These are phyloP conservation scores for Megamerina dolium DNA, from an alignment of 2,888 invertebrate genomes.

Conservation along the genomic window DNA sequence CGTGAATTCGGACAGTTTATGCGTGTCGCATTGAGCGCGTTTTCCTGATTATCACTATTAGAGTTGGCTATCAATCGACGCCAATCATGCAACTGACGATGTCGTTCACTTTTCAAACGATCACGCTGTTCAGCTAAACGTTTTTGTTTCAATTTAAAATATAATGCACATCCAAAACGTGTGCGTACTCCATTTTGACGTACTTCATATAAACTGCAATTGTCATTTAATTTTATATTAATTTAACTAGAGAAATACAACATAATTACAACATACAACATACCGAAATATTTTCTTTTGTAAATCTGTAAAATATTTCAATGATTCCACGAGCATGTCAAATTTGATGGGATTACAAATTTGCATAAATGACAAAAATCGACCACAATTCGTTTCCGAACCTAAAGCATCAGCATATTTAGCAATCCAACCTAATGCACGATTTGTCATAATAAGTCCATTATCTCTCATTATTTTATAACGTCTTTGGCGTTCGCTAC, in stretches of 20 bases:
- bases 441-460: slow-evolving; percentile 71
- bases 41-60: slow-evolving; percentile 22
- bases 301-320: slow-evolving; percentile 66
- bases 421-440: slow-evolving; percentile 62
- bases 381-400: slow-evolving; percentile 48
- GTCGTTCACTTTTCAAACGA: slow-evolving; percentile 36
- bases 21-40: slow-evolving; percentile 10
- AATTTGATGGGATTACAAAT: slow-evolving; percentile 66
- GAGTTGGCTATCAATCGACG: slow-evolving; percentile 34
- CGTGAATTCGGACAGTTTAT: slow-evolving; percentile 25
- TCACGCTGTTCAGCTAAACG: slow-evolving; percentile 35
- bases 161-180: slow-evolving; percentile 59
- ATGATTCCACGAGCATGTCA: slow-evolving; percentile 70
- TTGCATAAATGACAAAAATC: slow-evolving; percentile 67
- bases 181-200: slow-evolving; percentile 66
- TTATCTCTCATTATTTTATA: slow-evolving; percentile 69
- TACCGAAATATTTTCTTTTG: slow-evolving; percentile 56
- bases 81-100: slow-evolving; percentile 27
- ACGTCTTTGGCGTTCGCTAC: slow-evolving; percentile 62
- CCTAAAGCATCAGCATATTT: slow-evolving; percentile 62
- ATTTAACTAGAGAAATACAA: too few species aligned
- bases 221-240: not conserved
- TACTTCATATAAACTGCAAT: slow-evolving; percentile 56
- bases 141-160: slow-evolving; percentile 59
- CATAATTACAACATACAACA: slow-evolving; percentile 14